Evolutionary conservation across 2,888 invertebrate genomes (phyloP), one percentile per base, ranked within the genome.

Genomic region (Eustalomyia histrio): DNA sequence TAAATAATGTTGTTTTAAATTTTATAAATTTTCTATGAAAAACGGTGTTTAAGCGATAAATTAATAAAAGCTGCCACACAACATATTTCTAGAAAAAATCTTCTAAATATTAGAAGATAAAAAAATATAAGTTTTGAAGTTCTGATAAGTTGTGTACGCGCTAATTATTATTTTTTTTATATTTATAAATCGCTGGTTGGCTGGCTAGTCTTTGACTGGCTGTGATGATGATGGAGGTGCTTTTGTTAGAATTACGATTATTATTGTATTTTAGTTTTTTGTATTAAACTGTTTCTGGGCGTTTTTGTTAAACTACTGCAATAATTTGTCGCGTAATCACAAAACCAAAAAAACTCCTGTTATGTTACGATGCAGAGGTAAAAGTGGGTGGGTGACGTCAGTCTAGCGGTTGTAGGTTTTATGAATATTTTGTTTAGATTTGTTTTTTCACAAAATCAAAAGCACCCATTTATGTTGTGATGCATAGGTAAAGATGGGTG

Each of bases 101-200:
- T n/a, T n/a, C n/a, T n/a, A n/a, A n/a, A n/a, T n/a, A n/a, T n/a
- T n/a, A n/a, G n/a, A n/a, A n/a, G n/a, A n/a, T n/a, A n/a, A n/a
- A n/a, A n/a, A n/a, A n/a, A n/a, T n/a, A n/a, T n/a, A n/a, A n/a
- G n/a, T 6, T 47, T 47, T 47, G n/a, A 47, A 47, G 1, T n/a
- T 47, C 43, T 47, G 43, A 39, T 35, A 6, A 18, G 17, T 76
- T 80, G 58, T 50, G 65, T 73, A 76, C 52, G 80, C 80, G 76
- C 68, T 76, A 69, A 68, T 80, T 72, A 76, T 68, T 80, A 29
- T 6, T 29, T 73, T 50, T 65, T 17, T 50, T 58, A 52, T 74
- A 53, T 47, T 61, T 60, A 53, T 53, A n/a, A 14, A 74, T 69
- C n/a, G 60, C 58, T 65, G 18, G 47, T 60, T 58, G 17, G n/a